Conservation (phyloP, 2,888 invertebrate species). For the Tuberolachnus salignus region DNA sequence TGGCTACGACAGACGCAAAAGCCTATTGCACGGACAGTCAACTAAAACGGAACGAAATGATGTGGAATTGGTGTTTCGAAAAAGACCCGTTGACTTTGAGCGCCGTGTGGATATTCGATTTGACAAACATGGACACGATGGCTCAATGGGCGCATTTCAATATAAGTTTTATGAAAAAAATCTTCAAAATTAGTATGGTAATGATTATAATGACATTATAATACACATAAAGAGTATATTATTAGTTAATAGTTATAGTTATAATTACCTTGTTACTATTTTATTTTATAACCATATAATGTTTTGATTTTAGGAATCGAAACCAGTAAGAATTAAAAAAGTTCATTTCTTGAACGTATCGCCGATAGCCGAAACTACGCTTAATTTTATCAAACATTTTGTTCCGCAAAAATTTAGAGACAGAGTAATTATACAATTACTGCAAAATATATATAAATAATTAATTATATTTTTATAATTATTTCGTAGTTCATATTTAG, state of each 20-base stretch:
- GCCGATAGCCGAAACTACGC: conserved; percentile 39
- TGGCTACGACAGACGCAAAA: conserved; percentile 33
- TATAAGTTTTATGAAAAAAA: conserved; percentile 42
- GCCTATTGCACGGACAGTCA: conserved; percentile 7
- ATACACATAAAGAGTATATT: too few relatives aligned
- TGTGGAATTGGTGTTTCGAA: conserved; percentile 45
- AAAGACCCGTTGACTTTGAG: conserved; percentile 25
- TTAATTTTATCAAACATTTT: conserved; percentile 48
- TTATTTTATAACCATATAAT: not conserved
- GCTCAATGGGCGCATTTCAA: conserved; percentile 46
- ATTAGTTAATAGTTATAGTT: too few relatives aligned
- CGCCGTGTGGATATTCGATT: conserved; percentile 38
- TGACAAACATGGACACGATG: conserved; percentile 33
- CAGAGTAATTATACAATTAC: conserved; percentile 28
- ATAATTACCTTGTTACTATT: not conserved
- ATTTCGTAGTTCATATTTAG: conserved; percentile 28
- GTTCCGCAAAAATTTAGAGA: conserved; percentile 34
- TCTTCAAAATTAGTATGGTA: conserved; percentile 47
- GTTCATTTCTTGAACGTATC: conserved; percentile 46
- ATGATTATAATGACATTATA: conserved; percentile 3
- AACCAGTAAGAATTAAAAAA: conserved; percentile 49
- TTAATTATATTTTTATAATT: not conserved
- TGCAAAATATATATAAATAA: not conserved
- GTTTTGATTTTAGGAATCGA: conserved; percentile 27
- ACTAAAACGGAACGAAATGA: conserved; percentile 45